Conservation (phyloP, 2,113 vertebrate species). For the Coptodon bakossiorum region DNA sequence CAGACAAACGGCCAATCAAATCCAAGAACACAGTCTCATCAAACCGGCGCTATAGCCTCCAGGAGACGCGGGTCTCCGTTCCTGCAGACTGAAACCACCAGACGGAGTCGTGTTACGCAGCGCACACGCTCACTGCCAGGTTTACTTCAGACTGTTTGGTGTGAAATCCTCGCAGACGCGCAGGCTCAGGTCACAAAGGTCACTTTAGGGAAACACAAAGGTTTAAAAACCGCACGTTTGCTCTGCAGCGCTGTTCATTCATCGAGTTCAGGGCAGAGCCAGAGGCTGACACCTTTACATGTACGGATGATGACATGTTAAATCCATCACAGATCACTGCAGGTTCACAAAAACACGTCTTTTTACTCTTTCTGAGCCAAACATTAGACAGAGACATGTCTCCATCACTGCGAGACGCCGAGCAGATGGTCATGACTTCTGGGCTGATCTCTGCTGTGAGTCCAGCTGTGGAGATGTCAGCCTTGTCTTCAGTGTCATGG, state of each 20-base stretch:
- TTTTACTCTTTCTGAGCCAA: neutral
- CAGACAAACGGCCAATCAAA: neutral
- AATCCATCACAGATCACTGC: accelerated
- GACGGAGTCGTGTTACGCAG: neutral
- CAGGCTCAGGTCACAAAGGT: neutral
- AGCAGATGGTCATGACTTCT: neutral
- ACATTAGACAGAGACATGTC: neutral
- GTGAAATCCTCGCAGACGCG: neutral
- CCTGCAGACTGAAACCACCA: neutral
- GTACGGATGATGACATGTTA: neutral
- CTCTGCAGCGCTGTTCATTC: neutral
- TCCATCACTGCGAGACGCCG: neutral
- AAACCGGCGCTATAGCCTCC: neutral
- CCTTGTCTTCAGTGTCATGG: too few relatives aligned
- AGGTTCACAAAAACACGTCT: neutral
- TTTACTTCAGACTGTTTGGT: accelerated
- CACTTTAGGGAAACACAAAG: accelerated
- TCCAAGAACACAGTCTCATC: neutral
- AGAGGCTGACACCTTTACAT: neutral
- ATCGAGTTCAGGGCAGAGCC: neutral
- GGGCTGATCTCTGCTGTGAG: neutral
- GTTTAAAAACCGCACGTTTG: accelerated
- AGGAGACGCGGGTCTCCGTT: accelerated
- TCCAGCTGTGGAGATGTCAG: neutral
- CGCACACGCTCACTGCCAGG: accelerated